Evolutionary conservation across 2,797 vertebrate species (phyloP), one percentile per base, ranked within the genome.

Genomic region (Sebastes cheni): DNA sequence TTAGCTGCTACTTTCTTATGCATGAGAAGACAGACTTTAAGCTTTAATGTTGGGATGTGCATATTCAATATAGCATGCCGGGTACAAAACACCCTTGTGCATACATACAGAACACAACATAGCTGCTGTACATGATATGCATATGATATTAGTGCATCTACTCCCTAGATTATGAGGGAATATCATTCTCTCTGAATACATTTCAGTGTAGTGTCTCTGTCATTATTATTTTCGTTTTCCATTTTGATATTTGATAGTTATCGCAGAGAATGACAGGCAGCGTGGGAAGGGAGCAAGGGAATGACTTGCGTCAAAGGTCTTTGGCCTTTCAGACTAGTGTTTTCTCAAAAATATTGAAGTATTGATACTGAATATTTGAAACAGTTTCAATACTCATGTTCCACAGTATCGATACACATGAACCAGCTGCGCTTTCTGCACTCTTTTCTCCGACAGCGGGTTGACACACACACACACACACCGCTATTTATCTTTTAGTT

Each of bases 11-110:
- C 32, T 78, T 56, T 66, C 30, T 59, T 67, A 83, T 80, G 71
- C 80, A 69, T 81, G 77, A 83, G 56, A 42, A 36, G 42, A 75
- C 52, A 68, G 32, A 54, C 39, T 46, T 18, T 18, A 18, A 25
- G 67, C 76, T 88, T 86, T 88, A 65, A 85, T 85, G 76, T 65
- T 65, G 4, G 4, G 14, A 14, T 67, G 52, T 65, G 36, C 14
- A 80, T 75, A 36, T 32, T 72, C 22, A 54, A 30, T 54, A 34
- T 18, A 34, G 20, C 58, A 55, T 52, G 27, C 42, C 68, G 27
- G 11, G 29, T 56, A 42, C 39, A 64, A 55, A 73, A 46, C 50
- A 55, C 23, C 12, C 29, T 6, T 46, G 60, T 84, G 60, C 13
- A 62, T 60, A 34, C 3, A 59, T 77, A 12, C 36, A 78, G 16